A percentile compares a stretch with the other conserved stretches of the same genome.
These are phyloP conservation scores for Drosophila sproati DNA, from an alignment of 1,140 invertebrate species.

Conservation along the genomic window DNA sequence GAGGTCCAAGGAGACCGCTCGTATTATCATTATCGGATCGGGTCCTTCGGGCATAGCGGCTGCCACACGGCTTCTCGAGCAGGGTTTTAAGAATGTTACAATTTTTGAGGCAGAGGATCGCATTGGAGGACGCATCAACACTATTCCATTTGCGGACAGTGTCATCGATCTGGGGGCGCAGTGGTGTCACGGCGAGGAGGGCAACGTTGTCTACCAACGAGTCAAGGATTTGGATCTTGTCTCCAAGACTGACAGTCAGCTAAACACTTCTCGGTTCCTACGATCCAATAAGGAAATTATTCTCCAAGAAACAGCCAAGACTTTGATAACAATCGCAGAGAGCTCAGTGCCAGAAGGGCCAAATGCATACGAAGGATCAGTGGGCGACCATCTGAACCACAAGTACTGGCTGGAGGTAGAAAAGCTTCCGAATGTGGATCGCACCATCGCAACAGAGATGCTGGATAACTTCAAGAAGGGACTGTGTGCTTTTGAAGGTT, in stretches of 20 bases:
- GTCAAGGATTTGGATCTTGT: conserved; percentile 86
- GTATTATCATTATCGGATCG: conserved; percentile 87
- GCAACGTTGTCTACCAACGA: conserved; percentile 89
- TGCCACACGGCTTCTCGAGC: conserved; percentile 85
- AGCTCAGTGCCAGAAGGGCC: conserved; percentile 56
- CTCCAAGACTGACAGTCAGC: conserved; percentile 38
- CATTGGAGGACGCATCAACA: conserved; percentile 90
- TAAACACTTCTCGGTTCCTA: conserved; percentile 70
- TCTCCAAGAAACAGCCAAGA: not conserved
- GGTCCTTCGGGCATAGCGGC: conserved; percentile 87
- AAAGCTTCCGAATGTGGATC: conserved; percentile 60
- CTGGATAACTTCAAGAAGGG: conserved; percentile 85
- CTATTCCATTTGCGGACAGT: conserved; percentile 87
- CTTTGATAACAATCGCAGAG: not conserved
- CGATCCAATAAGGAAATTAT: conserved; percentile 74
- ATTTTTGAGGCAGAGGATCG: conserved; percentile 88
- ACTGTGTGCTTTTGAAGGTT: conserved; percentile 86
- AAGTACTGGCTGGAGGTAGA: conserved; percentile 71
- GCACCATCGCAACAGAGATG: conserved; percentile 81
- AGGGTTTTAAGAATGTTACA: conserved; percentile 86
- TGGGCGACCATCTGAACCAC: conserved; percentile 85
- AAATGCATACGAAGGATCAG: conserved; percentile 65
- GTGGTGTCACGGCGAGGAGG: conserved; percentile 90
- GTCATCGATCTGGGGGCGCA: conserved; percentile 93
- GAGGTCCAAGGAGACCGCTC: conserved; percentile 45